A percentile compares a stretch with the other conserved stretches of the same genome.
Conservation (phyloP, 2,888 invertebrate species). For the Subacronicta megacephala region DNA sequence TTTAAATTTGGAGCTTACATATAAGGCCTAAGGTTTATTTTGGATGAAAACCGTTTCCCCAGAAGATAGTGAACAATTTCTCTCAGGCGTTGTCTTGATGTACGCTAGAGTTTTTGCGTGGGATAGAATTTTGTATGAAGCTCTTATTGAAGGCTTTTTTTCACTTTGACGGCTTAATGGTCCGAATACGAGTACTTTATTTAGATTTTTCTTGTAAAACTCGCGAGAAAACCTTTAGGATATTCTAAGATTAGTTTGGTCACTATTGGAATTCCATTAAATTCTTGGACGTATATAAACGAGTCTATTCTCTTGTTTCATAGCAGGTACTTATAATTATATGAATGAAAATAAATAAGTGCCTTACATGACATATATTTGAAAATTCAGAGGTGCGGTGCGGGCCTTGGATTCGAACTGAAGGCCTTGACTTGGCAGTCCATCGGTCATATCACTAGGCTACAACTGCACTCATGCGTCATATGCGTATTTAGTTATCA, state of each 20-base stretch:
- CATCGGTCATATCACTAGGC: no score
- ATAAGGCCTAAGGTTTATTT: background rate
- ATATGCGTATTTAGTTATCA: no score
- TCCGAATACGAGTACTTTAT: conserved; percentile 26
- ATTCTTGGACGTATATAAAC: no score
- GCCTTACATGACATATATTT: no score
- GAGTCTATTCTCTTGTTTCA: no score
- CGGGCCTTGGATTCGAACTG: no score
- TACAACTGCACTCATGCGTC: no score
- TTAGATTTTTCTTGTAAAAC: conserved; percentile 15
- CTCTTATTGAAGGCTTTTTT: conserved; percentile 37
- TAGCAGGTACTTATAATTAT: no score
- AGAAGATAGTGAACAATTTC: conserved; percentile 34
- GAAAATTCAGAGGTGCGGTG: no score
- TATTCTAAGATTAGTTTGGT: background rate
- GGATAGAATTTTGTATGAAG: conserved; percentile 56
- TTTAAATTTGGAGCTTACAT: background rate
- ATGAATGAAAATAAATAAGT: no score
- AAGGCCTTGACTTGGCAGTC: no score
- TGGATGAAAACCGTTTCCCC: background rate
- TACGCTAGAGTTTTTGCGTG: conserved; percentile 41
- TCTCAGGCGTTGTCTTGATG: conserved; percentile 18
- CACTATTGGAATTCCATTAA: background rate
- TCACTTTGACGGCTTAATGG: conserved; percentile 43
- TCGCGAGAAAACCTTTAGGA: background rate